Conservation (phyloP, 92 coral and sea anemone genomes). For the Montipora capitata region DNA sequence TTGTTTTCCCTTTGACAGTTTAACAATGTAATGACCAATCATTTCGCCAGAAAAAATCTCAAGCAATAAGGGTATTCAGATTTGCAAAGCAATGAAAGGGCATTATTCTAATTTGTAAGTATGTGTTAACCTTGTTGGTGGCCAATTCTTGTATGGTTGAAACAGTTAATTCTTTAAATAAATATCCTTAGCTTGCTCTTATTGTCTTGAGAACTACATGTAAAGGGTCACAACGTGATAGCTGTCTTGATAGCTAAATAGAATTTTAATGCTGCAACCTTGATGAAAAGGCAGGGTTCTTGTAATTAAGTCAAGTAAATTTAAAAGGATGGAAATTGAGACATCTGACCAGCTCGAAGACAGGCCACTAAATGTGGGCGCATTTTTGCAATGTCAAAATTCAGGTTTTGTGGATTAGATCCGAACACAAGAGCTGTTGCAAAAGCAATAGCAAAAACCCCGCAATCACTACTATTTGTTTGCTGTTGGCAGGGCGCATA, state of each 20-base stretch:
- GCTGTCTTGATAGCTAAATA: not conserved
- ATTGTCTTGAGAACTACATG: too few relatives aligned
- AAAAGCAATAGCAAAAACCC: conserved; percentile 13
- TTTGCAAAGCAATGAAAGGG: conserved; percentile 46
- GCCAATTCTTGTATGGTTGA: conserved; percentile 32
- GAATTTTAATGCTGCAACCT: not conserved
- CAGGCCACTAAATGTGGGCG: not conserved
- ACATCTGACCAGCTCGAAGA: conserved; percentile 15
- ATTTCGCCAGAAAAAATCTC: not conserved
- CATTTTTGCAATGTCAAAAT: conserved; percentile 21
- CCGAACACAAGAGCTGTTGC: conserved; percentile 15
- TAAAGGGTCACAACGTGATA: not conserved
- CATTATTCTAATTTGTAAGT: conserved; percentile 35
- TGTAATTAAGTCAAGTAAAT: not conserved
- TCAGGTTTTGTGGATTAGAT: not conserved
- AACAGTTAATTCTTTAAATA: too few relatives aligned
- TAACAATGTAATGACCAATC: not conserved
- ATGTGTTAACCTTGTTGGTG: conserved; percentile 38
- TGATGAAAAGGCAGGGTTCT: not conserved
- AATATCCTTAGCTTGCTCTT: too few relatives aligned
- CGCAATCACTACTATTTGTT: conserved; percentile 19
- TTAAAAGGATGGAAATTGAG: conserved; percentile 6
- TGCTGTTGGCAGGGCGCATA: conserved; percentile 17
- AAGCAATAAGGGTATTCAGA: conserved; percentile 22
- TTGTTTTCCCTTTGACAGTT: not conserved